These are phyloP conservation scores for Helobdella robusta DNA, from an alignment of 2,888 invertebrate species.

Conservation along the genomic window DNA sequence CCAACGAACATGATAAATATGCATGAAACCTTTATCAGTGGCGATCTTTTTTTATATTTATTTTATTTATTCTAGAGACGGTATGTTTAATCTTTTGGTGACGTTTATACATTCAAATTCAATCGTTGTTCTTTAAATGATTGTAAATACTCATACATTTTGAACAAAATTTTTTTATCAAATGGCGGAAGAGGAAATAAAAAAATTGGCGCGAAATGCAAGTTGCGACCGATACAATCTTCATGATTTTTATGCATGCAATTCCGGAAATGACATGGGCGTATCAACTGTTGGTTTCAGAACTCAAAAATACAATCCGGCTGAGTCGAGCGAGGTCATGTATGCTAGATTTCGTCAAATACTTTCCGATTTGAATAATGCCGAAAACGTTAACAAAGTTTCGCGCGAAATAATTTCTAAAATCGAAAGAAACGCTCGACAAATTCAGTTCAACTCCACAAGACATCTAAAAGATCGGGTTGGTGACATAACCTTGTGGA, in stretches of 20 bases:
- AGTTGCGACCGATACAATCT: constrained; percentile 5
- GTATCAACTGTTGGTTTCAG: constrained; percentile 49
- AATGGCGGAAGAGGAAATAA: constrained; percentile 5
- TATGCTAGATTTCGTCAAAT: constrained; percentile 49
- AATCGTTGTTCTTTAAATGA: too few species aligned
- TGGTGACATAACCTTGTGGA: constrained; percentile 50
- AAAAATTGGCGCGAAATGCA: constrained; percentile 2
- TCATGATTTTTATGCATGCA: background rate
- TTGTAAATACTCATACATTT: too few species aligned
- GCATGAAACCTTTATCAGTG: too few species aligned
- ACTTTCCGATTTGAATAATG: constrained; percentile 47
- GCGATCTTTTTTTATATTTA: too few species aligned
- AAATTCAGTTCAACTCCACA: constrained; percentile 47
- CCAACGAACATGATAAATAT: too few species aligned
- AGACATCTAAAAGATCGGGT: constrained; percentile 48
- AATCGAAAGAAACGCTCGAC: constrained; percentile 44
- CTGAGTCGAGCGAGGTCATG: constrained; percentile 49
- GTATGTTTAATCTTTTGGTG: too few species aligned
- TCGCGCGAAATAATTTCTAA: constrained; percentile 44
- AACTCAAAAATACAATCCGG: constrained; percentile 46
- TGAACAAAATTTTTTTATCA: too few species aligned
- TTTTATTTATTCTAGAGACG: too few species aligned
- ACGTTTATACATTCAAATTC: too few species aligned
- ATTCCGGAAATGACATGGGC: constrained; percentile 47
- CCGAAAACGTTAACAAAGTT: constrained; percentile 46